phyloP scores from a whole-genome alignment of 2,888 invertebrate genomes.

The Uloborus plumipes region DNA sequence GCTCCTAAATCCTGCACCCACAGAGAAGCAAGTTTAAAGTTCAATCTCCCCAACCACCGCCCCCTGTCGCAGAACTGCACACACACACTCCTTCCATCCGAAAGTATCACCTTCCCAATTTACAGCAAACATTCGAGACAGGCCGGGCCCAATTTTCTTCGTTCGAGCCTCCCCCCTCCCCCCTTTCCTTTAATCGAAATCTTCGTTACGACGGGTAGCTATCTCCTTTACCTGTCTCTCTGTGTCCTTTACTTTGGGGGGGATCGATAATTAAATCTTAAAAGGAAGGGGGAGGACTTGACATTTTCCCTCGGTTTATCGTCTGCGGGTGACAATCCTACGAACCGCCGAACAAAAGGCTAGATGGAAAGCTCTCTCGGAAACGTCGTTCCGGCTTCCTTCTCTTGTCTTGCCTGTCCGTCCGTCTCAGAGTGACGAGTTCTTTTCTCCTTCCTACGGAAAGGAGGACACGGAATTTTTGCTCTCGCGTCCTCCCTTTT shows the following conservation, averaged over 20 bases:
- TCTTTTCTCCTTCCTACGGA: constrained; percentile 8
- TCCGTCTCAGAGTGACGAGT: constrained; percentile 31
- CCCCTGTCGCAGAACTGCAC: too few relatives aligned
- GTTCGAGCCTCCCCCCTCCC: background rate
- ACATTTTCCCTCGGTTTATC: constrained; percentile 58
- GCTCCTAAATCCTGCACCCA: constrained; percentile 41
- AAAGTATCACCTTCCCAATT: constrained; percentile 59
- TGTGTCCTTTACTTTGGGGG: constrained; percentile 4
- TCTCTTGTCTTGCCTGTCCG: constrained; percentile 41
- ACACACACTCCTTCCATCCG: background rate
- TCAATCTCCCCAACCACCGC: constrained; percentile 48
- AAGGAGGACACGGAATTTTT: too few relatives aligned
- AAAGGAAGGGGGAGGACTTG: constrained; percentile 44
- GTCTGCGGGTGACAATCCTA: constrained; percentile 50
- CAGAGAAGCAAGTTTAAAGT: constrained; percentile 39
- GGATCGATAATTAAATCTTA: constrained; percentile 64
- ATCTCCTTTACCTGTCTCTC: constrained; percentile 57
- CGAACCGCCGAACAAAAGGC: constrained; percentile 34
- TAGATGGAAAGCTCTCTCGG: constrained; percentile 10
- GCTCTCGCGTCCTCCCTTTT: constrained; percentile 1
- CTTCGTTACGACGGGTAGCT: constrained; percentile 53
- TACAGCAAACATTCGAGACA: constrained; percentile 30
- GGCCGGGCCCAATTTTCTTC: constrained; percentile 3
- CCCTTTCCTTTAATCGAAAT: constrained; percentile 54
- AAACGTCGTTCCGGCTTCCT: constrained; percentile 53